Evolutionary conservation across 2,888 invertebrate genomes (phyloP), one percentile per base, ranked within the genome.

Genomic region (Elysia crispata): DNA sequence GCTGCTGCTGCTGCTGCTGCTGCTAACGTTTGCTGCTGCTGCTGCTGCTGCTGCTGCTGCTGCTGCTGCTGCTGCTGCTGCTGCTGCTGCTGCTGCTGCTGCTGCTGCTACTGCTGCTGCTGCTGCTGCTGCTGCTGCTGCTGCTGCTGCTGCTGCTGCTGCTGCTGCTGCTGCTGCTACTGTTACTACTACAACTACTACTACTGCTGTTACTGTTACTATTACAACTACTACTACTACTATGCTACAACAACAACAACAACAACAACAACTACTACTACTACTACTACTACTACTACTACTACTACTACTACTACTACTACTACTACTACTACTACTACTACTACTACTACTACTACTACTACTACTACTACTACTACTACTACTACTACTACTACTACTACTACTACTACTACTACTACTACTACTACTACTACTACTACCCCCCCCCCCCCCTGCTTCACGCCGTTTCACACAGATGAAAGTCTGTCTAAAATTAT

Each of bases 321-420:
- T 67, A 20, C 18, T 67, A 20, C 67, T 28, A 20, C 67, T 18
- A 20, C 67, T 18, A 20, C 67, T 60, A 11, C 11, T 60, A 11
- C 60, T 60, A 11, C 60, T 60, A 11, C 60, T 11, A 6, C 60
- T 6, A 60, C 60, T 60, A 60, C 60, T 60, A 60, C 60, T 60
- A 60, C 60, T 60, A 60, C 60, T 60, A 60, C 60, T 60, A 60
- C 60, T 60, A 60, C 60, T 60, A 60, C 60, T 60, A 60, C 60
- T 60, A 60, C 60, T 60, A 60, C 60, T 60, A 60, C 60, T 60
- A 60, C 60, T 60, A 60, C 60, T 60, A 60, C 60, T 60, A 60
- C 60, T 60, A 60, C 60, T 60, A 18, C 57, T 76, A 23, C 18
- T 25, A 33, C 50, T 33, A 23, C 15, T 50, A 15, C 57, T 30